Conservation (phyloP, 2,888 invertebrate species). For the Lottia scabra region DNA sequence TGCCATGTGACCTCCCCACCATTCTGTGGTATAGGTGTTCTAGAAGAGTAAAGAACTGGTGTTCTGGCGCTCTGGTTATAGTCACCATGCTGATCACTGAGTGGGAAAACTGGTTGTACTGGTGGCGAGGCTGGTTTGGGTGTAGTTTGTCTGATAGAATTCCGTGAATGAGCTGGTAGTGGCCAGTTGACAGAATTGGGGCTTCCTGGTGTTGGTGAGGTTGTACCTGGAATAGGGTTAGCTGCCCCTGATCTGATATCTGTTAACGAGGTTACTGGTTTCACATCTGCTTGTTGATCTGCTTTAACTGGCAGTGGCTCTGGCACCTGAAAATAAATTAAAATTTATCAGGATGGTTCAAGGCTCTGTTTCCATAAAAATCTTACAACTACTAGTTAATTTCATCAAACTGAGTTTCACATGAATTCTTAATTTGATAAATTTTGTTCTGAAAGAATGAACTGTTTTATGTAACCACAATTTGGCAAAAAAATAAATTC, state of each 20-base stretch:
- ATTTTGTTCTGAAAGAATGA: no score
- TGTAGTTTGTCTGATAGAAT: constrained; percentile 20
- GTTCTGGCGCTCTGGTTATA: constrained; percentile 21
- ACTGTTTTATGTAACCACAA: no score
- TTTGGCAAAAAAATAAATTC: no score
- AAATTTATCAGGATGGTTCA: no score
- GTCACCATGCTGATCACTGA: constrained; percentile 26
- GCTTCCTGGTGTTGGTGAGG: neutral
- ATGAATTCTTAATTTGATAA: no score
- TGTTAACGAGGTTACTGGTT: constrained; percentile 21
- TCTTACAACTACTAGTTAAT: no score
- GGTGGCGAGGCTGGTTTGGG: constrained; percentile 34
- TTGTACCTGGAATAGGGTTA: constrained; percentile 40
- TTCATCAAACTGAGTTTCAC: no score
- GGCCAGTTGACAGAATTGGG: constrained; percentile 13
- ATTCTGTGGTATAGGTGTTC: neutral
- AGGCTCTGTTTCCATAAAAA: no score
- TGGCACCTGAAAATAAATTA: constrained; percentile 47
- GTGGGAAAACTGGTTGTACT: constrained; percentile 37
- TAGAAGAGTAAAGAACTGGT: constrained; percentile 21
- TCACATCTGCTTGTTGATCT: constrained; percentile 36
- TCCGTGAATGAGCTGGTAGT: neutral
- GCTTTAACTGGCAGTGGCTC: constrained; percentile 43
- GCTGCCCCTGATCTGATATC: constrained; percentile 41
- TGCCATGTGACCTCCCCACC: neutral